These are phyloP conservation scores for Callaeas wilsoni DNA, from an alignment of 2,113 vertebrate species.

Conservation along the genomic window DNA sequence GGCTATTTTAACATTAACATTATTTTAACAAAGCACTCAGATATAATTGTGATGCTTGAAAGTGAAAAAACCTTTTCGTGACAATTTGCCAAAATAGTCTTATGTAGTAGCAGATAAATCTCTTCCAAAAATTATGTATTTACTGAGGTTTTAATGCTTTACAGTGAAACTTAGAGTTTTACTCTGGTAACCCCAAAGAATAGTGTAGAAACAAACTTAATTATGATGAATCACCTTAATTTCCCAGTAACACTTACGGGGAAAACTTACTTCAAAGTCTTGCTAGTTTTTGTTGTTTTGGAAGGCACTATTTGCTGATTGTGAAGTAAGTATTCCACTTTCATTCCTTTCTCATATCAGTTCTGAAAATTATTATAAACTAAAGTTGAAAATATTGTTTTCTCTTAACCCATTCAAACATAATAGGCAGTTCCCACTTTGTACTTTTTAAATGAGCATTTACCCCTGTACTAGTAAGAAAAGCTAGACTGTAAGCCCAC, in stretches of 20 bases:
- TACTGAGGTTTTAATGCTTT: not conserved
- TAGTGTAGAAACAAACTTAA: not conserved
- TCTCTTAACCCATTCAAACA: not conserved
- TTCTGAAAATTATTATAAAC: not conserved
- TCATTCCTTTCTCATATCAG: not conserved
- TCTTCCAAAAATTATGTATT: not conserved
- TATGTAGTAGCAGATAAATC: not conserved
- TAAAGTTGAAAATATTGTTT: not conserved
- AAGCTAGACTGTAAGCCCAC: not conserved
- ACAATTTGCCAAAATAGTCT: not conserved
- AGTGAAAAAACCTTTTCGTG: not conserved
- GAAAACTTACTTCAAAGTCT: not conserved
- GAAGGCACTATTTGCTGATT: not conserved
- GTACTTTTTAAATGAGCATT: not conserved
- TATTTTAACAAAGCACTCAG: not conserved
- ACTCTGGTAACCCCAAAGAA: not conserved
- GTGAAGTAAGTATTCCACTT: not conserved
- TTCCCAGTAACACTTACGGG: rapidly evolving
- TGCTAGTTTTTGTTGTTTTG: not conserved
- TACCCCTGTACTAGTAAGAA: not conserved
- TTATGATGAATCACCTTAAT: not conserved
- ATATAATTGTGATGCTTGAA: not conserved
- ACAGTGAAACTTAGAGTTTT: not conserved
- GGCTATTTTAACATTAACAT: not conserved
- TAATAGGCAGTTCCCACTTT: not conserved